Evolutionary conservation across 2,113 vertebrate species (phyloP), one percentile per base, ranked within the genome.

Genomic region (Symphodus melops): DNA sequence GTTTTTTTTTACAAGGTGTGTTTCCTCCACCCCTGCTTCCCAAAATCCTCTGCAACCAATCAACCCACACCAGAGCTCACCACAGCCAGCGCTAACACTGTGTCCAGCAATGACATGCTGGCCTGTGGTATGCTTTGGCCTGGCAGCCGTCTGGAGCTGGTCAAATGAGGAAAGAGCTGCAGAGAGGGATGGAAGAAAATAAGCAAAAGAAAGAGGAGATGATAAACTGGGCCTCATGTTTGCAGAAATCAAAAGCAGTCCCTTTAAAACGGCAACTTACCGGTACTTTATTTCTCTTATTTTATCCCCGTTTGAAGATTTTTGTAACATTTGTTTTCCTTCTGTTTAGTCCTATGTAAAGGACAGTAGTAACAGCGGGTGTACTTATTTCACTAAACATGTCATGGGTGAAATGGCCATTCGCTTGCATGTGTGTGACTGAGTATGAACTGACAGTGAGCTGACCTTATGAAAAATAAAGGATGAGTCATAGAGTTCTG

Each of bases 1-100:
- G 13, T 19, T 17, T 42, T 8, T 36, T 79, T 86, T 87, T 67
- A 84, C 69, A 73, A 87, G 68, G 71, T 86, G 69, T 76, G 57
- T 49, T 83, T 82, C 76, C 78, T 88, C 49, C 59, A 59, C 36
- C 69, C 46, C 71, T 81, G 63, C 53, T 81, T 68, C 51, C 46
- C 14, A 66, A 80, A 65, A 74, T 64, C 39, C 53, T 75, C 79
- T 86, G 83, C 62, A 74, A 61, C 64, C 72, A 59, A 74, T 86
- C 82, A 82, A 67, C 72, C 42, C 55, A 75, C 89, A 76, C 77
- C 73, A 41, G 63, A 25, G 37, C 42, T 16, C 71, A 74, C 72
- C 79, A 59, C 72, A 63, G 63, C 51, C 75, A 74, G 55, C 23
- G 7, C 42, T n/a, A 57, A 51, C 20, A 10, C 41, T 55, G 71